phyloP scores from a whole-genome alignment of 2,797 vertebrate genomes.

The Crocidura indochinensis region DNA sequence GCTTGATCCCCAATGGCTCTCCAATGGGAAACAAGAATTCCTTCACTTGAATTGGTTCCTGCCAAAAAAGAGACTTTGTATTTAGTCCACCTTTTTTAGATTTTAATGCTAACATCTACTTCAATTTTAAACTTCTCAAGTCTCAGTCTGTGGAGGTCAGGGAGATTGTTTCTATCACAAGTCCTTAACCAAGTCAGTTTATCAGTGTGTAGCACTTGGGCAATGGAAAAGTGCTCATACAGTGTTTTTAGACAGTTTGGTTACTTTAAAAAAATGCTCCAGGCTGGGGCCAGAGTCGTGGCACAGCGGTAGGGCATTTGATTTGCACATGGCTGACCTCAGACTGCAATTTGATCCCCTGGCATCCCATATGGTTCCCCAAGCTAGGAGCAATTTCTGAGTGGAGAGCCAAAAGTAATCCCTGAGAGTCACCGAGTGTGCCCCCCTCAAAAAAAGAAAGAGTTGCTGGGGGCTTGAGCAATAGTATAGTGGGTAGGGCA shows the following conservation, averaged over 20 bases:
- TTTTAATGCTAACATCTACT: neutral
- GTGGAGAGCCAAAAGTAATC: no score
- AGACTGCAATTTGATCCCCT: no score
- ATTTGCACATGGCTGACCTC: no score
- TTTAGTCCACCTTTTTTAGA: neutral
- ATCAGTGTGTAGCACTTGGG: neutral
- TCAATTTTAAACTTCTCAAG: neutral
- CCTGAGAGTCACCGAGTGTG: no score
- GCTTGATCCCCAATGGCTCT: no score
- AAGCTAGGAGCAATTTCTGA: no score
- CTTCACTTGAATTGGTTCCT: neutral
- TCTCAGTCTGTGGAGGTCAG: neutral
- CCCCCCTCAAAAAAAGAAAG: no score
- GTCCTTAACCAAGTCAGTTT: neutral
- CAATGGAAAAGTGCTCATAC: neutral
- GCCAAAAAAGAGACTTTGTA: neutral
- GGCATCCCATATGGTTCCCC: no score
- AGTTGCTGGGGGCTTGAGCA: no score
- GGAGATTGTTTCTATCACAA: neutral
- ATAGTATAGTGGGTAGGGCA: no score
- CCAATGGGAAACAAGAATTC: fast-evolving
- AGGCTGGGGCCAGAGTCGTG: no score
- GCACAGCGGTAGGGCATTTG: no score
- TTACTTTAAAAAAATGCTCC: neutral
- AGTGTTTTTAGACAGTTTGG: neutral